Base-by-base conservation (phyloP, 2,113 vertebrate genomes). In the Papio anubis region DNA sequence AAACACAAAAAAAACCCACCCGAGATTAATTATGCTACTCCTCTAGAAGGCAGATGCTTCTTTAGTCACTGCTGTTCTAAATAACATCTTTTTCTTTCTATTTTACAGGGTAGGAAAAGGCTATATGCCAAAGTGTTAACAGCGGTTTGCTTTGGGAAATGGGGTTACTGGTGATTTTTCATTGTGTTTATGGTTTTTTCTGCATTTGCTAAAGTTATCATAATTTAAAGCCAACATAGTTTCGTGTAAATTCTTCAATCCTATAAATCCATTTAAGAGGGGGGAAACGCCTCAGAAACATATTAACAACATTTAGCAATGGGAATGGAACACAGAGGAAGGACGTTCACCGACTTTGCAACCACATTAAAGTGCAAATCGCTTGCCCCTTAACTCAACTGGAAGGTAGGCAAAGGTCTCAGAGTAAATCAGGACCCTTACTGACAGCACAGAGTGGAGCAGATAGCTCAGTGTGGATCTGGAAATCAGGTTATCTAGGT, bases 211-310 rank as follows among this genome's bases (percentile, higher is more conserved):
- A 92, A 88, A 61, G 35, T 94, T 81, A 83, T 93, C 66, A 70
- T 78, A 70, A 61, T 89, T 97, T 93, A 89, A 96, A 96, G 61
- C 55, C 68, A 96, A 89, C 70, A 73, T 73, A 92, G 86, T 50
- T 75, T 93, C 35, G 52, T 66, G 18, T 93, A 57, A 92, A 80
- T 89, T 70, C 73, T 94, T 93, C 57, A 70, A 18, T 30, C 30
- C 83, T 55, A 20, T 85, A 66, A 75, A 82, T 50, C 14, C 18
- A 89, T 85, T 35, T 21, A 57, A 32, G 55, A 45, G 20, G 5
- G 4, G 30, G 18, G 20, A 80, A 87, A 70, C 92, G 61, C 81
- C 82, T 83, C 83, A 92, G 75, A 96, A 82, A 94, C 48, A 61
- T 4, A 86, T 75, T 82, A 81, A 87, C 21, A 68, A 70, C 1